Base-by-base conservation (phyloP, 2,888 invertebrate genomes). In the Mystacides longicornis region DNA sequence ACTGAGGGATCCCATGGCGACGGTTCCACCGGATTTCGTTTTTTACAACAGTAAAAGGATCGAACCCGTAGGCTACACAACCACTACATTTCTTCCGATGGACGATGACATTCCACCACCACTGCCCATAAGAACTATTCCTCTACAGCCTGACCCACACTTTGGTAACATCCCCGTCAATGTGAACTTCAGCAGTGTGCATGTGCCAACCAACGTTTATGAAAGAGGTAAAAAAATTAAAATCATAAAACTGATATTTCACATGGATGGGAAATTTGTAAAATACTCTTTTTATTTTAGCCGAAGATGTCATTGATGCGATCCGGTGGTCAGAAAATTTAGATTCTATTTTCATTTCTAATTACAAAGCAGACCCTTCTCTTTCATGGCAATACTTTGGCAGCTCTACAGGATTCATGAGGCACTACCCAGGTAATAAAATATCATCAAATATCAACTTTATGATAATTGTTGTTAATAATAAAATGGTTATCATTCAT, bases 361-460 rank as follows among this genome's bases (percentile, higher is more conserved):
- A 96, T 72, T 89, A 88, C 67, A 83, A 87, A 68, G 81, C 82
- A 57, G 92, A 94, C 71, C 90, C 91, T 16, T 87, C 91, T 2
- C 77, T 96, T 43, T 91, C 92, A 3, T 99, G 97, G 94, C 99
- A 99, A 75, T 97, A 94, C 71, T 99, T 98, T 72, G 97, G 98
- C 61, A 96, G 95, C 70, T 87, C 95, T 31, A 89, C 92, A 18
- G 99, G 99, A 42, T 97, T 98, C 71, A 93, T 99, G 85, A 81
- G 98, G 64, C 93, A 95, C 69, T 99, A 89, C 75, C 99, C 99
- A 65, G 91, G 91, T 89, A 76, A 67, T 23, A 43, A n/a, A 43
- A 27, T 27, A 27, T 7, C 11, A 27, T 11, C n/a, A n/a, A n/a
- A n/a, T n/a, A n/a, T n/a, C n/a, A n/a, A 27, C 5, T 27, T 27